These are phyloP conservation scores for Sphaerodactylus townsendi DNA, from an alignment of 2,113 vertebrate species.

Conservation along the genomic window DNA sequence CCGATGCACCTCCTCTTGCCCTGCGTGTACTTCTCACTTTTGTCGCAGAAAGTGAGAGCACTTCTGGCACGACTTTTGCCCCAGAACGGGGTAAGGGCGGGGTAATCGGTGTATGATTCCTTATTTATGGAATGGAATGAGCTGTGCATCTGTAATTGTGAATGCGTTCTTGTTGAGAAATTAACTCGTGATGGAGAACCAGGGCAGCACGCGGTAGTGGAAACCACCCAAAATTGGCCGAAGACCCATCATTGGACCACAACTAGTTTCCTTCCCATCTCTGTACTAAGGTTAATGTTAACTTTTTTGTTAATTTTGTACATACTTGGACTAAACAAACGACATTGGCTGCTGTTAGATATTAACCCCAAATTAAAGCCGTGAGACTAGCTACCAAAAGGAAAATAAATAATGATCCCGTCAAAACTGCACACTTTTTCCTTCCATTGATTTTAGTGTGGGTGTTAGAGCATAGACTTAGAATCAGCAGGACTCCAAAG, in stretches of 20 bases:
- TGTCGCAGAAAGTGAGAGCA: no score
- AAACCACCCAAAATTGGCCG: neutral
- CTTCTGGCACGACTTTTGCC: no score
- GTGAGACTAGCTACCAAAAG: slow-evolving; percentile 31
- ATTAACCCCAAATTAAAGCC: slow-evolving; percentile 27
- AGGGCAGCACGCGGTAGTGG: neutral
- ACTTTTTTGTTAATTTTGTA: neutral
- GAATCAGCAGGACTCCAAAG: neutral
- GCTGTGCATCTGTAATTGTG: neutral
- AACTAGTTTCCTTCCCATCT: neutral
- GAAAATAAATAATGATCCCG: no score
- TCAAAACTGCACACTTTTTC: no score
- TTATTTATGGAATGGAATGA: neutral
- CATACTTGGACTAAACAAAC: neutral
- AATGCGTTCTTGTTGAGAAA: neutral
- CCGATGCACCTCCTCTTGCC: no score
- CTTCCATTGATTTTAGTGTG: no score
- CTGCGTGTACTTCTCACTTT: no score
- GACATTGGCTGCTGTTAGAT: neutral
- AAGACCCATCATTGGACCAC: no score
- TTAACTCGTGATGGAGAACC: neutral
- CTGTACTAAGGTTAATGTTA: neutral
- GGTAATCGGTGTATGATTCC: no score
- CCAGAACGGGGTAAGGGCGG: no score
- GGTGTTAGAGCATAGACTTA: no score